Evolutionary conservation across 2,797 vertebrate genomes (phyloP), one percentile per base, ranked within the genome.

Genomic region (Enteromius fasciolatus): DNA sequence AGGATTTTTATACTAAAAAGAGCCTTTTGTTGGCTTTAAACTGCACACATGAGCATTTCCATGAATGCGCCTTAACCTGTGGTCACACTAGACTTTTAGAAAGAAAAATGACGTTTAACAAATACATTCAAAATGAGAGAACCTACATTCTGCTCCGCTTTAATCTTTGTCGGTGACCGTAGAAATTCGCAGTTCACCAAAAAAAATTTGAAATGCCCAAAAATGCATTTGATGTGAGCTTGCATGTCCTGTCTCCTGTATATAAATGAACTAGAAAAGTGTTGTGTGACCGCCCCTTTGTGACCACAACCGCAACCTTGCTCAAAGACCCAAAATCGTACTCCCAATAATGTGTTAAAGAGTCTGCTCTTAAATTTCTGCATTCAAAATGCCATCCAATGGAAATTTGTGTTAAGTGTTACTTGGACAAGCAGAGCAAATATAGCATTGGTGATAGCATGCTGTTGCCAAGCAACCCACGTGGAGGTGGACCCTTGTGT

Each of bases 391-490:
- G 36, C 74, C 46, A 72, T 57, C 73, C 50, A 41, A 48, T 64
- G 44, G 9, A 72, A 46, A 12, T 28, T 6, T 78, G 63, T 67
- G 74, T 83, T 80, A 76, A 82, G 46, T 63, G 69, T 78, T 76
- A 57, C 28, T 15, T 12, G 36, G 52, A 78, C 23, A 39, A 69
- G 73, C 66, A 63, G 77, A 81, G 76, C 41, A 63, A 70, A 81
- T 80, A 76, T 73, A 17, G 28, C 80, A 63, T 84, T 81, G 80
- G 57, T 86, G 84, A 85, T 86, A 41, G 89, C 87, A 91, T 90
- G 89, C 86, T 88, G 90, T 86, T 84, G 73, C 80, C 74, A 82
- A 78, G 85, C 83, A 84, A 81, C 80, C 39, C 75, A 72, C 84
- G 66, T 70, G 80, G 63, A 61, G 48, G 46, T 64, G 69, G 84